Percentiles rank a stretch among this genome's conserved stretches.
Conservation (phyloP, 2,797 vertebrate genomes). For the Trachurus trachurus region DNA sequence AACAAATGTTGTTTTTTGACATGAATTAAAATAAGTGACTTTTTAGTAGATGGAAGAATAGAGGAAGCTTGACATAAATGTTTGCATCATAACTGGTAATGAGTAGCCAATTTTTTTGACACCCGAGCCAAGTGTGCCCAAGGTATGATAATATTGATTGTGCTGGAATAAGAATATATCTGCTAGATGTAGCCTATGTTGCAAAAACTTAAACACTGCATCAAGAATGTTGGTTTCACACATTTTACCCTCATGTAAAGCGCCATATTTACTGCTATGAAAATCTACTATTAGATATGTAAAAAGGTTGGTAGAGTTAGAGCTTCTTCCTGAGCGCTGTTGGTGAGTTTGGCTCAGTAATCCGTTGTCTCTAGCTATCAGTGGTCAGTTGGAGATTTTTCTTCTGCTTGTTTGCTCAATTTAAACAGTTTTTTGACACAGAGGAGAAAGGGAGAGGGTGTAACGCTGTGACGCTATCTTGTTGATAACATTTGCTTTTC, state of each 20-base stretch:
- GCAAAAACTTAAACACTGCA: too few species aligned
- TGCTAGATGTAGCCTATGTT: too few species aligned
- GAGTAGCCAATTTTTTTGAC: neutral
- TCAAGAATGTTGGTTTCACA: too few species aligned
- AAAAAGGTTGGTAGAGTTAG: neutral
- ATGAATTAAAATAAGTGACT: neutral
- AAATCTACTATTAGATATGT: neutral
- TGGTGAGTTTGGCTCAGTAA: neutral
- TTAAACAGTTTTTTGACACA: slow-evolving; percentile 38
- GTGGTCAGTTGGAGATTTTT: slow-evolving; percentile 17
- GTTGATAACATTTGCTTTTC: slow-evolving; percentile 72
- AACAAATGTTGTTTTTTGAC: neutral
- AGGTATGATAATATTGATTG: neutral
- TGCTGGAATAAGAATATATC: neutral
- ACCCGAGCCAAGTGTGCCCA: neutral
- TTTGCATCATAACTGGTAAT: neutral
- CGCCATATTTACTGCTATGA: neutral
- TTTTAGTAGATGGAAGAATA: neutral
- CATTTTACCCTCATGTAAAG: neutral
- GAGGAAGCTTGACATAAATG: slow-evolving; percentile 8
- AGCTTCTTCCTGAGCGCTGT: neutral
- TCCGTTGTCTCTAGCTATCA: neutral
- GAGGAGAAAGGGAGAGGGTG: slow-evolving; percentile 62
- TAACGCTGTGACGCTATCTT: slow-evolving; percentile 45
- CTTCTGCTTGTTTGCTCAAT: slow-evolving; percentile 57